Percentiles rank a stretch among this genome's conserved stretches.
These are phyloP conservation scores for Listronotus oregonensis DNA, from an alignment of 1,140 invertebrate genomes.

Conservation along the genomic window DNA sequence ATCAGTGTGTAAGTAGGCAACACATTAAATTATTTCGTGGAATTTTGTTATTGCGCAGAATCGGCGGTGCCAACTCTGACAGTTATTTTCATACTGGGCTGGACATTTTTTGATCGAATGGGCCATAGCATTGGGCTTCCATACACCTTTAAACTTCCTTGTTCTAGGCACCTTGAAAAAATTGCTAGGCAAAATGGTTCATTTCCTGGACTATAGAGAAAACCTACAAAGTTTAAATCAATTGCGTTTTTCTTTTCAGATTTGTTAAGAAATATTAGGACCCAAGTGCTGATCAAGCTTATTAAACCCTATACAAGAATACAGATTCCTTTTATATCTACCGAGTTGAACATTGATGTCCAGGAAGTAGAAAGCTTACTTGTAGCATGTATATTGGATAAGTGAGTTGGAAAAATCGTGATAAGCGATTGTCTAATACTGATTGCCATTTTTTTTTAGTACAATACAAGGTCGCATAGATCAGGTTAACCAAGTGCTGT, in stretches of 20 bases:
- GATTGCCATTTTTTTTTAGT: conserved; percentile 43
- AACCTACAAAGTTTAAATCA: background rate
- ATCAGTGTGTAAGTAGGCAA: too few species aligned
- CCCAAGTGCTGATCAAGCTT: conserved; percentile 96
- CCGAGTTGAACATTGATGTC: conserved; percentile 95
- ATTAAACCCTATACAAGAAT: conserved; percentile 98
- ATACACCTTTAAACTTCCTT: too few species aligned
- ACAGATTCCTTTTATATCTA: conserved; percentile 97
- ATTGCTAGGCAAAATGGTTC: too few species aligned
- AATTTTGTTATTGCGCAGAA: too few species aligned
- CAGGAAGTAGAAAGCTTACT: conserved; percentile 95
- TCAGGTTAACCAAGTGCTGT: conserved; percentile 94
- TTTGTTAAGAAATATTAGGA: conserved; percentile 94
- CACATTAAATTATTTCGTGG: too few species aligned
- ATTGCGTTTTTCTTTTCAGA: conserved; percentile 64
- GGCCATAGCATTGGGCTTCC: too few species aligned
- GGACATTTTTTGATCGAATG: too few species aligned
- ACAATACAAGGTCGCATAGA: conserved; percentile 97
- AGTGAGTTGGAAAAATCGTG: conserved; percentile 61
- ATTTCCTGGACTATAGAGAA: too few species aligned
- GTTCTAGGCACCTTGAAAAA: too few species aligned
- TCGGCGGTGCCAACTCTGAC: too few species aligned
- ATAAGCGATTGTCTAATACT: background rate
- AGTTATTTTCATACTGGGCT: too few species aligned
- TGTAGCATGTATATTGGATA: conserved; percentile 98